phyloP scores from a whole-genome alignment of 2,113 vertebrate species.

The Phalacrocorax carbo region DNA sequence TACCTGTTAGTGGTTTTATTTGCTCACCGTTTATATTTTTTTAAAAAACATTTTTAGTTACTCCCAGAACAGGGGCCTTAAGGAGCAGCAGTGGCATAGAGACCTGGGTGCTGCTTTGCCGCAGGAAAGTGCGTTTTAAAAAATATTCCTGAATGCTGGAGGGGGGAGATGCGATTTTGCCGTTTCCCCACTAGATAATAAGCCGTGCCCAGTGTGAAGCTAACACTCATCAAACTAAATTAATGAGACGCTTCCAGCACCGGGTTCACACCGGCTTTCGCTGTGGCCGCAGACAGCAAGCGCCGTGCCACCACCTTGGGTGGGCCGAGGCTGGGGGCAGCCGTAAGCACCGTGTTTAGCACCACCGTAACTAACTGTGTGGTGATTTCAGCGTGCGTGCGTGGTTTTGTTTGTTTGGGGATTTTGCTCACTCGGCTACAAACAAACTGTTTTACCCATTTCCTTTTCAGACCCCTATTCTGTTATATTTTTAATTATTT shows the following conservation, averaged over 20 bases:
- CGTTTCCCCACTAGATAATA: not conserved
- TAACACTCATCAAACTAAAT: not conserved
- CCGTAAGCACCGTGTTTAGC: not conserved
- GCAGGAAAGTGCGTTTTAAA: not conserved
- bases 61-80: not conserved
- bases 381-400: not conserved
- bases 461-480: constrained; percentile 1
- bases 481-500: not conserved
- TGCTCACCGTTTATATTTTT: not conserved
- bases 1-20: not conserved
- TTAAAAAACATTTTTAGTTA: not conserved
- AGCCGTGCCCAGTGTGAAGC: not conserved
- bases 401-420: not conserved
- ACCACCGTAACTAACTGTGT: not conserved
- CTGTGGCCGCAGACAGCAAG: not conserved
- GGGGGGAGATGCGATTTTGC: not conserved
- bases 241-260: not conserved
- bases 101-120: not conserved
- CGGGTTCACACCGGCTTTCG: not conserved
- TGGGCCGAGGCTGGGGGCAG: constrained; percentile 4
- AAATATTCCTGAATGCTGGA: not conserved
- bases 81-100: not conserved
- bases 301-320: not conserved
- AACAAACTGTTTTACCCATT: constrained; percentile 27
- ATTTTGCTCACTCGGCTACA: constrained; percentile 39